Percentiles rank a stretch among this genome's conserved stretches.
Evolutionary conservation across 2,113 vertebrate species (phyloP).

Genomic region (Silurus meridionalis): DNA sequence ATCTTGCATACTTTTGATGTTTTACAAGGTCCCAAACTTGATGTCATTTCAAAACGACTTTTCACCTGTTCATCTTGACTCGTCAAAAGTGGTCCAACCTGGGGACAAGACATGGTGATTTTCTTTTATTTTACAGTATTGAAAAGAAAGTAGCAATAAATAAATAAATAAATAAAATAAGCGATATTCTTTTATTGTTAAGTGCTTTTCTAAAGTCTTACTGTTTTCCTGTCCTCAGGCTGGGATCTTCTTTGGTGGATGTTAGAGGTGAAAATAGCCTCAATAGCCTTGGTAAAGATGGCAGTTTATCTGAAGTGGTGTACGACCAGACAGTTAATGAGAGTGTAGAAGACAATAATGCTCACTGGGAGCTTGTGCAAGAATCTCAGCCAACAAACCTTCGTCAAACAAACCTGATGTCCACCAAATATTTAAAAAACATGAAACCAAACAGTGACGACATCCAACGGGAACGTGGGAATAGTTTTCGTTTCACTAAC

Average conservation of each 20-base stretch:
- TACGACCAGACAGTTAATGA: constrained; percentile 51
- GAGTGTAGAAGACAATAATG: neutral
- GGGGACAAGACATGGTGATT: constrained; percentile 57
- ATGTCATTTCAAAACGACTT: neutral
- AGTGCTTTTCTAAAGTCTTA: neutral
- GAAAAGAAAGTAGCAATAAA: neutral
- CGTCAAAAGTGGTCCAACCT: constrained; percentile 3
- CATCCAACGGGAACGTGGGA: neutral
- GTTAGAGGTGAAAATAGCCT: constrained; percentile 34
- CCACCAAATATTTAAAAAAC: neutral
- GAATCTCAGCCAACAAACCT: constrained; percentile 18
- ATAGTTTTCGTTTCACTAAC: constrained; percentile 56
- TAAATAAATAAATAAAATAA: neutral
- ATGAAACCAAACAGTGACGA: neutral
- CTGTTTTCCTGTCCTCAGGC: constrained; percentile 53
- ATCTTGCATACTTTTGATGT: neutral
- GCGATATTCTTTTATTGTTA: neutral
- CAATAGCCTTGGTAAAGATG: constrained; percentile 51
- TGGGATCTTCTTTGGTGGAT: constrained; percentile 7
- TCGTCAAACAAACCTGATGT: constrained; percentile 22
- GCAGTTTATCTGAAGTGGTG: constrained; percentile 46
- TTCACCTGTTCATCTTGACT: constrained; percentile 40
- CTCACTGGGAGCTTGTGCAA: constrained; percentile 40
- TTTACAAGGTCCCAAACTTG: constrained; percentile 49
- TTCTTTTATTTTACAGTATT: neutral